A percentile compares a stretch with the other conserved stretches of the same genome.
Evolutionary conservation across 2,888 invertebrate species (phyloP).

Genomic region (Ligdia adustata): DNA sequence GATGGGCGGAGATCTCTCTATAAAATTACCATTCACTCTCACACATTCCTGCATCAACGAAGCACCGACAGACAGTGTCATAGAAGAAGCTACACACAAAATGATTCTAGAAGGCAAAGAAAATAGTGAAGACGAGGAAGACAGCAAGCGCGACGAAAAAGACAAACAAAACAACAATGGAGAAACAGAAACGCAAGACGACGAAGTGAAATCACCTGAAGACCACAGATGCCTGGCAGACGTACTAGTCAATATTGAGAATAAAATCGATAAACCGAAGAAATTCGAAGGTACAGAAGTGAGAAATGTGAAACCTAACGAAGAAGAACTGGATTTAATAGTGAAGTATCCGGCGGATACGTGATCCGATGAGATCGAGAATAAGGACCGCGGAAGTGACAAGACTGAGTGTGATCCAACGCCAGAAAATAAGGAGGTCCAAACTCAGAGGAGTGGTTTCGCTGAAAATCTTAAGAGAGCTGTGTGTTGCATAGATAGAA

Average conservation of each 20-base stretch:
- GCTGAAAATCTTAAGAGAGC: conserved; percentile 74
- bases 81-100: conserved; percentile 75
- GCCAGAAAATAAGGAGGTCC: conserved; percentile 59
- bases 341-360: conserved; percentile 79
- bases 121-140: conserved; percentile 73
- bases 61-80: conserved; percentile 82
- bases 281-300: conserved; percentile 69
- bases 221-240: conserved; percentile 70
- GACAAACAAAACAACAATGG: conserved; percentile 70
- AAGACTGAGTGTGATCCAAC: conserved; percentile 63
- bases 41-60: conserved; percentile 89
- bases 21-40: conserved; percentile 91
- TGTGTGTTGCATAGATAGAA: conserved; percentile 76
- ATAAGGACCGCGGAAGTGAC: conserved; percentile 50
- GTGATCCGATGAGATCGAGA: conserved; percentile 76
- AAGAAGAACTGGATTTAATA: conserved; percentile 77
- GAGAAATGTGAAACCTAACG: conserved; percentile 61
- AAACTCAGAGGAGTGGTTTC: conserved; percentile 69
- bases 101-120: conserved; percentile 77
- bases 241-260: conserved; percentile 75
- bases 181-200: conserved; percentile 50
- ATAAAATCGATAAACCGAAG: conserved; percentile 71
- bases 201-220: conserved; percentile 64
- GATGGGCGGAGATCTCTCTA: conserved; percentile 91
- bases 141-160: conserved; percentile 59